A percentile compares a stretch with the other conserved stretches of the same genome.
phyloP scores from a whole-genome alignment of 2,113 vertebrate genomes.

The Emydura subglobosa region DNA sequence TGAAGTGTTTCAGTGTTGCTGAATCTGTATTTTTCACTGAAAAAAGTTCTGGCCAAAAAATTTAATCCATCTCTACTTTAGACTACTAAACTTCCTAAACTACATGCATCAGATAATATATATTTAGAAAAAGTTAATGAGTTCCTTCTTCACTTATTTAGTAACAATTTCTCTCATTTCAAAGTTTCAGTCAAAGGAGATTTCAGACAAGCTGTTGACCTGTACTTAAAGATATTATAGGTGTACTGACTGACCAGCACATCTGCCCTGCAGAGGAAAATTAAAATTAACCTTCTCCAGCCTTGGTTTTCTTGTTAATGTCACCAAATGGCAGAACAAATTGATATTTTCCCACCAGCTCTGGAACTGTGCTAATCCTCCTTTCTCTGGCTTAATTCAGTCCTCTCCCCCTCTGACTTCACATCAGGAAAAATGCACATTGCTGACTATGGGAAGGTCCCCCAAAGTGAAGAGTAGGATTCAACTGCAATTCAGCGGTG shows the following conservation, averaged over 20 bases:
- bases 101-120: accelerated
- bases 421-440: background rate
- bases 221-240: background rate
- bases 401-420: background rate
- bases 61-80: background rate
- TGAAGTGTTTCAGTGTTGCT: background rate
- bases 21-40: background rate
- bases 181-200: background rate
- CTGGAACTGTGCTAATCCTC: background rate
- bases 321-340: background rate
- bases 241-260: background rate
- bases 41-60: background rate
- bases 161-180: background rate
- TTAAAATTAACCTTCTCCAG: accelerated
- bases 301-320: background rate
- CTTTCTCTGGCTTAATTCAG: background rate
- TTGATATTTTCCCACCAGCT: background rate
- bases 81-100: background rate
- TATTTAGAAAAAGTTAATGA: background rate
- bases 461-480: background rate
- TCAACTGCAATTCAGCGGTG: background rate
- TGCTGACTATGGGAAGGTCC: background rate
- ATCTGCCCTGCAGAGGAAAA: background rate
- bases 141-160: background rate
- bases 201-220: background rate